Evolutionary conservation across 2,113 vertebrate species (phyloP), one percentile per base, ranked within the genome.

Genomic region (Procavia capensis): DNA sequence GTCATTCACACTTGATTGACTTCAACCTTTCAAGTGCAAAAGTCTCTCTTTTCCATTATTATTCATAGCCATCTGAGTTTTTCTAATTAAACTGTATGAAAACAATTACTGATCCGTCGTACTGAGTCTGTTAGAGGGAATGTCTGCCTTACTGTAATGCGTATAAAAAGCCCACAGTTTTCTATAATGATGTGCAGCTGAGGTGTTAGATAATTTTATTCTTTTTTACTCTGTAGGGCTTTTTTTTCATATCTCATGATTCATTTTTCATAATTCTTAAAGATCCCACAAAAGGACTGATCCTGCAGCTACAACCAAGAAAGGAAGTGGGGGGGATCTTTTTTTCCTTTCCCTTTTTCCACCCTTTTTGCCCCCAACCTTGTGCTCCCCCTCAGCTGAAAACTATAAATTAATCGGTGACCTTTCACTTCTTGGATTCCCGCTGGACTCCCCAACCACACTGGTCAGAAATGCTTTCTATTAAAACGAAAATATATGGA

Each of bases 1-100:
- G 99, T 99, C 98, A 98, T 99, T 99, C 99, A 99, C 99, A 99
- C 99, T 99, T 99, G 99, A 99, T 98, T 99, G 99, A 99, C 98
- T 99, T 99, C 98, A 99, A 99, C 99, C 98, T 99, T 99, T 99
- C 98, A 98, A 99, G 98, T 98, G 98, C 98, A 98, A 98, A 99
- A 99, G 98, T 98, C 98, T 98, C 97, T 98, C 98, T 98, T 99
- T 99, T 98, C 98, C 98, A 99, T 99, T 99, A 99, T 99, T 99
- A 99, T 99, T 98, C 98, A 98, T 99, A 99, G 98, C 98, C 99
- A 98, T 98, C 99, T 99, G 98, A 99, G 98, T 99, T 99, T 98
- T 99, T 98, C 98, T 98, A 99, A 99, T 99, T 99, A 99, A 99
- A 99, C 98, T 99, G 98, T 99, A 99, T 99, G 98, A 98, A 99